phyloP scores from a whole-genome alignment of 2,888 invertebrate genomes.

The Tetrapedia diversipes region DNA sequence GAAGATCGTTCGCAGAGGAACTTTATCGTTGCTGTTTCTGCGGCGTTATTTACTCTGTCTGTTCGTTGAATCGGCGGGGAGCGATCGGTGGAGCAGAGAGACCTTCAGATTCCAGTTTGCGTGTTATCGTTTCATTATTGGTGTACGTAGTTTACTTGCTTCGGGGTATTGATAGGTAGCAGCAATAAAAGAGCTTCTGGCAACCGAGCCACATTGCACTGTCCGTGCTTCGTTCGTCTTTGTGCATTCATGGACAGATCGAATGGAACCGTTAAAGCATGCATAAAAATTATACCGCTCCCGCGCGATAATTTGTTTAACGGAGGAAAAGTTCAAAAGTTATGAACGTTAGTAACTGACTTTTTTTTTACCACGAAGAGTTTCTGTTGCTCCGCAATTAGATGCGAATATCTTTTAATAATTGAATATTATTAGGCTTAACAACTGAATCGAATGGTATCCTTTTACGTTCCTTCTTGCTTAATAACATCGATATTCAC shows the following conservation, averaged over 20 bases:
- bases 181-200: constrained; percentile 17
- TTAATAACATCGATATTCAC: too few species aligned
- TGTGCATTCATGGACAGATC: not conserved
- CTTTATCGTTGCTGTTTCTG: not conserved
- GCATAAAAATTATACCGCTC: not conserved
- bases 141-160: not conserved
- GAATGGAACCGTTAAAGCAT: not conserved
- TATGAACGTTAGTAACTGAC: too few species aligned
- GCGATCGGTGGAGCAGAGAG: not conserved
- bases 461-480: too few species aligned
- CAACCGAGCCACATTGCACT: not conserved
- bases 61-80: not conserved
- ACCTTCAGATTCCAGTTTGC: not conserved
- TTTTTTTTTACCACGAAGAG: too few species aligned
- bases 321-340: not conserved
- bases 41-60: not conserved
- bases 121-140: constrained; percentile 5
- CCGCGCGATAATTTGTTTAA: not conserved
- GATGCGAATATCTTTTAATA: too few species aligned
- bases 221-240: not conserved
- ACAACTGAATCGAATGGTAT: too few species aligned
- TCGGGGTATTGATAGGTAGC: constrained; percentile 1
- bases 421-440: too few species aligned
- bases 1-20: not conserved
- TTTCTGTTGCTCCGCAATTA: too few species aligned